Evolutionary conservation across 2,113 vertebrate genomes (phyloP).

Genomic region (Sitta europaea): DNA sequence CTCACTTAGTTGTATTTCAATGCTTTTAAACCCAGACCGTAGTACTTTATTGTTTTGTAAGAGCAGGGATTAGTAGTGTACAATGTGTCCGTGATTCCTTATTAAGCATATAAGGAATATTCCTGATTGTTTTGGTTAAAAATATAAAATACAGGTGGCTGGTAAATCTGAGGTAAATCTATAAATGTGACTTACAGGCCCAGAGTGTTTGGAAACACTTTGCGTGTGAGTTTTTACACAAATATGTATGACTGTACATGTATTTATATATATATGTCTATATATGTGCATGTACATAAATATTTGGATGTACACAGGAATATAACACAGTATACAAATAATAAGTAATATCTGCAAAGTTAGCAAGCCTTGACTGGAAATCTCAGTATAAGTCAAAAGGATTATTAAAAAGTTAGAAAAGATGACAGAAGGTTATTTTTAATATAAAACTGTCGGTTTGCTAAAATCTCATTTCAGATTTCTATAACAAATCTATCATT

Average conservation of each 20-base stretch:
- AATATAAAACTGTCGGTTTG: not conserved
- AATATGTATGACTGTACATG: not conserved
- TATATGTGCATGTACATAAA: not conserved
- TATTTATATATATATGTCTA: not conserved
- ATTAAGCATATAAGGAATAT: not conserved
- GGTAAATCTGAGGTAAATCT: not conserved
- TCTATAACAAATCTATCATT: conserved; percentile 9
- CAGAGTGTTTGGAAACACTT: not conserved
- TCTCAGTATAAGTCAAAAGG: not conserved
- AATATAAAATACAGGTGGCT: not conserved
- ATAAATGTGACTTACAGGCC: not conserved
- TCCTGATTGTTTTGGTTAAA: not conserved
- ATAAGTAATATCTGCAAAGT: not conserved
- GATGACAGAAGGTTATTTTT: not conserved
- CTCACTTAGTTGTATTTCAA: not conserved
- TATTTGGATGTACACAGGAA: not conserved
- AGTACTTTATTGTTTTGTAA: not conserved
- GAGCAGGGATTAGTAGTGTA: not conserved
- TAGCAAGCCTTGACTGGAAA: not conserved
- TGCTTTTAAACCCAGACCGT: fast-evolving
- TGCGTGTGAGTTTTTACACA: not conserved
- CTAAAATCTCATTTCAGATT: conserved; percentile 12
- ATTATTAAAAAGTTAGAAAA: conserved; percentile 24
- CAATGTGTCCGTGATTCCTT: not conserved
- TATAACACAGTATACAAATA: not conserved